These are phyloP conservation scores for Xestia xanthographa DNA, from an alignment of 2,888 invertebrate species.

Conservation along the genomic window DNA sequence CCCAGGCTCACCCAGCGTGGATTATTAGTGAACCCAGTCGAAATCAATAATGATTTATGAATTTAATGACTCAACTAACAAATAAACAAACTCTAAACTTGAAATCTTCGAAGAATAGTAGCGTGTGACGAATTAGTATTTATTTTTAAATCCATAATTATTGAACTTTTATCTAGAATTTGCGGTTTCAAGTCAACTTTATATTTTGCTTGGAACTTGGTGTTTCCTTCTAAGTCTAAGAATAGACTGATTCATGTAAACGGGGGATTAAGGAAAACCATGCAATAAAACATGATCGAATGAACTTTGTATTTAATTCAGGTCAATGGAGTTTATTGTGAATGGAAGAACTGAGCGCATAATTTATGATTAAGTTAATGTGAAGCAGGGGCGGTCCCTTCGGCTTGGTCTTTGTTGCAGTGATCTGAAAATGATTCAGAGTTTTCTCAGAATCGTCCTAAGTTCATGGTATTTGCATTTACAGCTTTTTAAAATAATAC, in stretches of 20 bases:
- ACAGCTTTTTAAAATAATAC: neutral
- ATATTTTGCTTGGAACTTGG: neutral
- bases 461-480: neutral
- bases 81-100: neutral
- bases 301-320: neutral
- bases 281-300: neutral
- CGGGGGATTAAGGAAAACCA: slow-evolving; percentile 31
- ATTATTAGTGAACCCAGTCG: too few species aligned
- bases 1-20: too few species aligned
- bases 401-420: neutral
- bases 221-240: slow-evolving; percentile 27
- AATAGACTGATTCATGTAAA: slow-evolving; percentile 12
- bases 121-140: neutral
- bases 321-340: slow-evolving; percentile 11
- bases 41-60: too few species aligned
- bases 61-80: neutral
- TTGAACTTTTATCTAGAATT: neutral
- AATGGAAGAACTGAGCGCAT: neutral
- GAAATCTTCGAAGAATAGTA: neutral
- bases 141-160: neutral
- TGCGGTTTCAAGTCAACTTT: neutral
- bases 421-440: slow-evolving; percentile 1
- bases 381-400: slow-evolving; percentile 14
- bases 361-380: neutral
- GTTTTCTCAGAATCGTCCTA: neutral